Evolutionary conservation across 2,888 invertebrate species (phyloP).

Genomic region (Spisula subtruncata): DNA sequence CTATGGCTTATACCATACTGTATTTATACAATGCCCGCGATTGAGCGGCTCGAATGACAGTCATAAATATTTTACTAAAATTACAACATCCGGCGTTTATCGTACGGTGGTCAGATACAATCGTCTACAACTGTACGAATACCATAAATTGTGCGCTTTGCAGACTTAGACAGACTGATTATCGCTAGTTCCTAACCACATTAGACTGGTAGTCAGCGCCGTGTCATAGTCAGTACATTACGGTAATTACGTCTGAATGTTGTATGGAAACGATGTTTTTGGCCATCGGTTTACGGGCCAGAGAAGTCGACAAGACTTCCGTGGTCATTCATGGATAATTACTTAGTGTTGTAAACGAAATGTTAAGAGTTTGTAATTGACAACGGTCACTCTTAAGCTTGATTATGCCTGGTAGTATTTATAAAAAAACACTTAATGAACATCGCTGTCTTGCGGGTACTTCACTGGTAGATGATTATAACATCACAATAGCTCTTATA

Average conservation of each 20-base stretch:
- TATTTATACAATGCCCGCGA: neutral
- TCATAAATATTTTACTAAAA: neutral
- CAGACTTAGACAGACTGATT: neutral
- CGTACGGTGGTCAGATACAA: neutral
- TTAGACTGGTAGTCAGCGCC: neutral
- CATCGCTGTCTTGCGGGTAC: neutral
- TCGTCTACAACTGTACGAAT: neutral
- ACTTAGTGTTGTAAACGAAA: constrained; percentile 3
- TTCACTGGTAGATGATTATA: no score
- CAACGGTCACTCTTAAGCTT: neutral
- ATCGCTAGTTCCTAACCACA: neutral
- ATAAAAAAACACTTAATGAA: neutral
- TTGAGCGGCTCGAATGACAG: neutral
- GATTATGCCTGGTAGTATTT: constrained; percentile 14
- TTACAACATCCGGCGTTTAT: neutral
- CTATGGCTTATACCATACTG: neutral
- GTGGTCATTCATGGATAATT: neutral
- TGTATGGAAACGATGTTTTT: constrained; percentile 11
- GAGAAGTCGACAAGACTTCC: neutral
- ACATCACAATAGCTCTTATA: no score
- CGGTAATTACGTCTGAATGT: neutral
- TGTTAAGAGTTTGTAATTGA: constrained; percentile 15
- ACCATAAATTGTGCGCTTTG: neutral
- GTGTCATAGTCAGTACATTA: neutral
- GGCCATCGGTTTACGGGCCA: neutral